These are phyloP conservation scores for Corythornis vintsioides DNA, from an alignment of 2,113 vertebrate species.

Conservation along the genomic window DNA sequence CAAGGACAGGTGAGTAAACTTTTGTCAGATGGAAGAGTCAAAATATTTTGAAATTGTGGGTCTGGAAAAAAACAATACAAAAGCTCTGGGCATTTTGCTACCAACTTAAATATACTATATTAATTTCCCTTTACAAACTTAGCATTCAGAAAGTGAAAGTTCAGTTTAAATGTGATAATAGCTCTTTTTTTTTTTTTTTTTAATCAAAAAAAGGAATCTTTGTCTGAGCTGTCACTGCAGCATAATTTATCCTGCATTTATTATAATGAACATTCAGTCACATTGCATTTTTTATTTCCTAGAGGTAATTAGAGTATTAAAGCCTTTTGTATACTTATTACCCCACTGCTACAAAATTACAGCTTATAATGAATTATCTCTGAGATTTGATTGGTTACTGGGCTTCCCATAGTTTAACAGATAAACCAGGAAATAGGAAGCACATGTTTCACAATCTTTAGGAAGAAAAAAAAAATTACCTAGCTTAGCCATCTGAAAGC, in stretches of 20 bases:
- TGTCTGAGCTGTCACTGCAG: slow-evolving; percentile 57
- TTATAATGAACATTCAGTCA: slow-evolving; percentile 37
- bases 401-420: not conserved
- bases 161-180: slow-evolving; percentile 64
- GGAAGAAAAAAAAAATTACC: not conserved
- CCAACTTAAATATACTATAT: not conserved
- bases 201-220: slow-evolving; percentile 27
- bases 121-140: not conserved
- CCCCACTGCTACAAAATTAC: not conserved
- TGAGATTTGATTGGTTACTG: not conserved
- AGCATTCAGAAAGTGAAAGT: slow-evolving; percentile 49
- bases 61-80: slow-evolving; percentile 1
- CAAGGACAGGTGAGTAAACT: not conserved
- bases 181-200: not conserved
- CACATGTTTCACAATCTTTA: not conserved
- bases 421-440: slow-evolving; percentile 18
- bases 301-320: slow-evolving; percentile 62
- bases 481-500: not conserved
- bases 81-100: not conserved
- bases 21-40: not conserved
- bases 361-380: not conserved
- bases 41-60: not conserved
- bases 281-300: slow-evolving; percentile 58
- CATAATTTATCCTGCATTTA: slow-evolving; percentile 53
- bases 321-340: slow-evolving; percentile 32